A percentile compares a stretch with the other conserved stretches of the same genome.
Evolutionary conservation across 2,113 vertebrate species (phyloP).

Genomic region (Leptocoma aspasia): DNA sequence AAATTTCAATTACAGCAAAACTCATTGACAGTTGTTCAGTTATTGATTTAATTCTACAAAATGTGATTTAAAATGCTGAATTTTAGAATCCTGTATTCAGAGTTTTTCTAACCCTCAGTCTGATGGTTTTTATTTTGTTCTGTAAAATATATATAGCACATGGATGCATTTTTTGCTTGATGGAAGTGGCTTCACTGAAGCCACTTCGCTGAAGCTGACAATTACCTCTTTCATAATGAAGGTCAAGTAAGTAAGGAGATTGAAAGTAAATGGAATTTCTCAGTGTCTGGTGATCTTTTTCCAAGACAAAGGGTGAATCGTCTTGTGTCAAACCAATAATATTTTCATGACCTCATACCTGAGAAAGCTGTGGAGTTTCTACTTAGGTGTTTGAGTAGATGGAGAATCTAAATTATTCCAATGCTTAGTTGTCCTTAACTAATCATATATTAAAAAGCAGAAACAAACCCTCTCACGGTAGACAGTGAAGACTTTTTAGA

Average conservation of each 20-base stretch:
- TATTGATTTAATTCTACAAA: neutral
- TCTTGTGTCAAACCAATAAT: neutral
- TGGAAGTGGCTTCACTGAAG: neutral
- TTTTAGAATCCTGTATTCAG: neutral
- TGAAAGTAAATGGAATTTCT: neutral
- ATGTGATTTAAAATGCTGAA: neutral
- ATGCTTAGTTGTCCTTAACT: neutral
- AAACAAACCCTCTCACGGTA: neutral
- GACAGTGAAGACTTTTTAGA: neutral
- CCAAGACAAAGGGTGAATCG: neutral
- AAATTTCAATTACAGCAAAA: neutral
- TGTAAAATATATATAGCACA: neutral
- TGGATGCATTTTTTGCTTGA: neutral
- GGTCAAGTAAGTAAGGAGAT: neutral
- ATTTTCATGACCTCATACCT: neutral
- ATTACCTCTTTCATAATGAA: neutral
- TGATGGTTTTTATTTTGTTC: neutral
- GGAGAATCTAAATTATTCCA: neutral
- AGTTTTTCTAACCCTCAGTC: neutral
- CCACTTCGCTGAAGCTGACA: neutral
- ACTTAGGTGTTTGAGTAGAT: fast-evolving
- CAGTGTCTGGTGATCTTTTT: neutral
- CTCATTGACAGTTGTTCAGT: neutral
- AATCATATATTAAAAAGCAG: neutral
- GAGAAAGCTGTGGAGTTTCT: neutral